Conservation (phyloP, 2,888 invertebrate genomes). For the Sarcophaga subvicina region DNA sequence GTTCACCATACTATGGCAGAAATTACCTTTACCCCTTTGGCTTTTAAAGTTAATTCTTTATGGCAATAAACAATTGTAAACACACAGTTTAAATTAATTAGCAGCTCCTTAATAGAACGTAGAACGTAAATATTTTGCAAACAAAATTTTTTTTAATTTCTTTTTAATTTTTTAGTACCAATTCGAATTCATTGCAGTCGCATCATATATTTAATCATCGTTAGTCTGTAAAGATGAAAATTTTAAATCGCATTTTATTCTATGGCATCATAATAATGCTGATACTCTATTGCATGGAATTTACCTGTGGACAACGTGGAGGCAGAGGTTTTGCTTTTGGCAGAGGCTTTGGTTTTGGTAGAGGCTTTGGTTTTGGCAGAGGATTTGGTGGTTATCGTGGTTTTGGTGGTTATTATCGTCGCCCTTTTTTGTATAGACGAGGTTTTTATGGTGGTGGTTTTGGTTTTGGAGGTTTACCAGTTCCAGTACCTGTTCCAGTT, state of each 20-base stretch:
- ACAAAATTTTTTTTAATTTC: neutral
- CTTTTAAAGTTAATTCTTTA: neutral
- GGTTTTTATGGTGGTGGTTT: constrained; percentile 26
- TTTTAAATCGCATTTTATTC: neutral
- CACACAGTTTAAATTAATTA: neutral
- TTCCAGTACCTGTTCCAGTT: constrained; percentile 13
- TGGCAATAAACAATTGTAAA: neutral
- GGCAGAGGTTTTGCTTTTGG: neutral
- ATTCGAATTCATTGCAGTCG: neutral
- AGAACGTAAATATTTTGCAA: neutral
- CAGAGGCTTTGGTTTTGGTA: neutral
- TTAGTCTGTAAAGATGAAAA: constrained; percentile 2
- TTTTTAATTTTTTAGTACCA: neutral
- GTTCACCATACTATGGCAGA: constrained; percentile 21
- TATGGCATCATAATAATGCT: neutral
- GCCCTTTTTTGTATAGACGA: neutral
- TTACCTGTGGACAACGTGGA: too few relatives aligned
- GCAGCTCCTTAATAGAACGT: neutral
- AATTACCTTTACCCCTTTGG: constrained; percentile 1
- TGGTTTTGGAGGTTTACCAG: neutral
- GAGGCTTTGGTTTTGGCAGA: neutral
- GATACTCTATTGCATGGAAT: neutral
- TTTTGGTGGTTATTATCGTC: constrained; percentile 9
- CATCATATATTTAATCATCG: neutral
- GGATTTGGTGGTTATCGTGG: neutral